Evolutionary conservation across 2,113 vertebrate genomes (phyloP).

Genomic region (Rhinoptilus africanus): DNA sequence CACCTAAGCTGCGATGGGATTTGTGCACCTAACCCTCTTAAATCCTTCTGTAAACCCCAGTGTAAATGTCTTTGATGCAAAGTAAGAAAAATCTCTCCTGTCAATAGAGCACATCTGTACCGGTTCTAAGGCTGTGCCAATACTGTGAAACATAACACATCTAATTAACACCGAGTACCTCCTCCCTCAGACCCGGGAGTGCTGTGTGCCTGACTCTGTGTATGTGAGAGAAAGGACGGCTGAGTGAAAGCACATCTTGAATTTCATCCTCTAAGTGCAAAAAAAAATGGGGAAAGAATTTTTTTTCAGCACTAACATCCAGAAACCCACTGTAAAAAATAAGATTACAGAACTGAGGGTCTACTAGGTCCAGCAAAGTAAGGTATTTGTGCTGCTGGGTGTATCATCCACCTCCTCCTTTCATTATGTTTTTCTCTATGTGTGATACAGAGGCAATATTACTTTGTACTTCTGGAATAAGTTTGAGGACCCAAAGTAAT

Average conservation of each 20-base stretch:
- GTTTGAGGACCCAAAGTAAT: not conserved
- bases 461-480: not conserved
- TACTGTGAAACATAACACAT: not conserved
- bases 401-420: not conserved
- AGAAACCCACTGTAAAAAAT: not conserved
- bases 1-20: not conserved
- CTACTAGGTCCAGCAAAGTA: not conserved
- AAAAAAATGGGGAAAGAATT: not conserved
- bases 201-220: not conserved
- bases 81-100: not conserved
- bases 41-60: not conserved
- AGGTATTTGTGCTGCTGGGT: not conserved
- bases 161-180: not conserved
- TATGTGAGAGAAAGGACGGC: not conserved
- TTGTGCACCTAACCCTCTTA: not conserved
- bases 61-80: not conserved
- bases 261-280: not conserved
- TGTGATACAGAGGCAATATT: not conserved
- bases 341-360: not conserved
- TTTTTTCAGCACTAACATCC: not conserved
- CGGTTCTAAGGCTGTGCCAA: not conserved
- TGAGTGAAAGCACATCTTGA: not conserved
- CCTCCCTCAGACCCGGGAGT: not conserved
- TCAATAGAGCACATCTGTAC: not conserved
- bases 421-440: not conserved